Base-by-base conservation (phyloP, 37 sponge, comb jelly and placozoan species). In the Spongia lamella region DNA sequence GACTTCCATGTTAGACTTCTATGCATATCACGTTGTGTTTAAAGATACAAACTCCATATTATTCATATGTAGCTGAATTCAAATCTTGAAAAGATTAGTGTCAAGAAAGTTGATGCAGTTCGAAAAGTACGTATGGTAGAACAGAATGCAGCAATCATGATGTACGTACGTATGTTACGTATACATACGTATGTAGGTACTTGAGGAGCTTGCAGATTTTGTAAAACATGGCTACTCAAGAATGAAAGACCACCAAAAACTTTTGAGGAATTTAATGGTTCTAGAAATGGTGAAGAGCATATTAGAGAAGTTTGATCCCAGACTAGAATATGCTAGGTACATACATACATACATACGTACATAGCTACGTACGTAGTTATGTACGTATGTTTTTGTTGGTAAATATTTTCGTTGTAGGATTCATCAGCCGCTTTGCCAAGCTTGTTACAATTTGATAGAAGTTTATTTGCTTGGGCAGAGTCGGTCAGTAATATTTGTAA, bases 221-320 rank as follows among this genome's bases (percentile, higher is more conserved):
- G 54, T 56, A 53, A 9, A 38, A 15, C 63, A 61, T 24, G 33
- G 53, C 3, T 7, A 70, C 20, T 34, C 77, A 20, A 47, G 70
- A 16, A 64, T 61, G 61, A 90, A 90, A 64, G 75, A 85, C 50
- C 64, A 62, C 20, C 91, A 90, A 59, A 90, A 90, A 56, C 72
- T 90, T 34, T 59, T 90, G 0, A 36, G 91, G 30, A 90, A 90
- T 32, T 79, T 90, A 2, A 65, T 83, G 87, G 55, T 86, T 29
- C 31, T 87, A 20, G 88, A 87, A 35, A 63, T 65, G 56, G 6
- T 85, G n/a, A 71, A 78, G 13, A 38, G 71, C 25, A 50, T 85
- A 27, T 73, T 85, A 27, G 66, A 56, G 27, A 49, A 56, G 68
- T 73, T 59, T 53, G 49, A 70, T 13, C 39, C 60, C n/a, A n/a